Evolutionary conservation across 2,888 invertebrate species (phyloP).

Genomic region (Drosophila neoperkinsi): DNA sequence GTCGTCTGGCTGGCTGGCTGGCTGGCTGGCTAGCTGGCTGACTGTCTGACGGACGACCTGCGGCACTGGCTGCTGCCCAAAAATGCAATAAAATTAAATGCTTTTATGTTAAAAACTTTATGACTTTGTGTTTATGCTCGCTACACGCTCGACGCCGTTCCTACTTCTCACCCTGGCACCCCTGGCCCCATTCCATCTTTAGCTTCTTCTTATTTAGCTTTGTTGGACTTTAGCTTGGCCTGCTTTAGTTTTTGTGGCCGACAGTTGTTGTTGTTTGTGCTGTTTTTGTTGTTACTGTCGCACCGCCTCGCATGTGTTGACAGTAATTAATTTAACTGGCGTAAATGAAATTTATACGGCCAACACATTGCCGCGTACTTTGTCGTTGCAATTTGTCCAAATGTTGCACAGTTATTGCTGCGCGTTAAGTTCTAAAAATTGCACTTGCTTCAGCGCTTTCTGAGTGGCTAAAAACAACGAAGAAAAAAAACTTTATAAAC

Average conservation of each 20-base stretch:
- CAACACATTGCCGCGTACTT: conserved; percentile 71
- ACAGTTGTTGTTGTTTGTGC: conserved; percentile 33
- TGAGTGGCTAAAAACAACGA: not conserved
- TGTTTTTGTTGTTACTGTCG: conserved; percentile 9
- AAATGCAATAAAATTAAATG: conserved; percentile 81
- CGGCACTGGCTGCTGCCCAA: conserved; percentile 67
- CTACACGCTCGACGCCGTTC: conserved; percentile 56
- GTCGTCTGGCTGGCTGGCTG: conserved; percentile 21
- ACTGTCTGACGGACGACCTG: conserved; percentile 29
- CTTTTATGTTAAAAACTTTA: conserved; percentile 79
- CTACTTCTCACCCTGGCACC: conserved; percentile 3
- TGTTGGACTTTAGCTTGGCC: conserved; percentile 70
- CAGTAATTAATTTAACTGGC: conserved; percentile 79
- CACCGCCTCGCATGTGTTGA: conserved; percentile 69
- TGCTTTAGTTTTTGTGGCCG: conserved; percentile 72
- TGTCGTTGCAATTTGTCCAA: conserved; percentile 49
- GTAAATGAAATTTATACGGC: conserved; percentile 75
- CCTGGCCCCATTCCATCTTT: conserved; percentile 5
- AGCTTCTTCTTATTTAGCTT: conserved; percentile 30
- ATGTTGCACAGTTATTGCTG: conserved; percentile 39
- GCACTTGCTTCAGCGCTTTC: conserved; percentile 7
- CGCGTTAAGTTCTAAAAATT: conserved; percentile 9
- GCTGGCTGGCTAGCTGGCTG: conserved; percentile 21
- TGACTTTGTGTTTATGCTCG: conserved; percentile 80
- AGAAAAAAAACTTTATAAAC: not conserved